Base-by-base conservation (phyloP, 2,113 vertebrate species). In the Actenoides hombroni region DNA sequence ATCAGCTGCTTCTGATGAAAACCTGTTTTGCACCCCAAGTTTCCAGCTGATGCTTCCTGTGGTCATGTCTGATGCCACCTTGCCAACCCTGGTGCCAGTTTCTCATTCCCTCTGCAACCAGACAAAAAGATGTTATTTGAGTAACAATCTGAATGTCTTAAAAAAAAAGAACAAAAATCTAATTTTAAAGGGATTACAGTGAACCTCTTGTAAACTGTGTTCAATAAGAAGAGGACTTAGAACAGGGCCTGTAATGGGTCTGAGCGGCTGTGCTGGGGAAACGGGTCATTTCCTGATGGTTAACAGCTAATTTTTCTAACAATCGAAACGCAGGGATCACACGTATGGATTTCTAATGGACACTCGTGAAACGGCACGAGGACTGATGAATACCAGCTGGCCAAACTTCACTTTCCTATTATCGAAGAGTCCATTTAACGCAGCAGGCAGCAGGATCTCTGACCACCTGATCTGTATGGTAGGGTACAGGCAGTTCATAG, bases 151-250 rank as follows among this genome's bases (percentile, higher is more conserved):
- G 74, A 93, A 90, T 46, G 56, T 26, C 74, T 95, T 96, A 64
- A 85, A 95, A 95, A 37, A 37, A 97, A 97, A 97, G 57, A 73
- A 83, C 86, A 96, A 97, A 94, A 96, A 86, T 60, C 96, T 98
- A 97, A 98, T 98, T 98, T 98, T 98, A 97, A 98, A 98, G 93
- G 98, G 98, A 98, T 98, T 98, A 98, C 18, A 56, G 97, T 71
- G 91, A 97, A 96, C 93, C 90, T 96, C 97, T 97, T 97, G 95
- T 97, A 98, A 98, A 98, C 95, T 88, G 94, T 90, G 83, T 95
- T 98, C 97, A 97, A 95, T 97, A 97, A 96, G 96, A 97, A 88
- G 90, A 97, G 97, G 97, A 87, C 97, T 98, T 98, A 97, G 96
- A 96, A 88, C 33, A 74, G 69, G 88, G 59, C 95, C 93, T 96